Conservation (phyloP, 2,113 vertebrate species). For the Bubo bubo region DNA sequence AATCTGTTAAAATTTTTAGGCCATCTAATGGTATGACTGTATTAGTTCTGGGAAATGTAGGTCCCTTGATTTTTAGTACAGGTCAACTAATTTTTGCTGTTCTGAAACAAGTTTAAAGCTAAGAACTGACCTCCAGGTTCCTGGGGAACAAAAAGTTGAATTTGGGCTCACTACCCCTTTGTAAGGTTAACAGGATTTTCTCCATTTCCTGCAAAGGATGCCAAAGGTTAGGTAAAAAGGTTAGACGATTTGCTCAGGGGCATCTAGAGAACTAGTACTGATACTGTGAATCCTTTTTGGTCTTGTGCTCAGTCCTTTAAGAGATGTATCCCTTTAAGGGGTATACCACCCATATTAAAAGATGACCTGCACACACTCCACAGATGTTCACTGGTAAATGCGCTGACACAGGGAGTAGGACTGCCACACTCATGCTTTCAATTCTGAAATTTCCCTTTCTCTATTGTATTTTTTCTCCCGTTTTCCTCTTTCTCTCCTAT, state of each 20-base stretch:
- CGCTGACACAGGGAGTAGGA: neutral
- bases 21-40: neutral
- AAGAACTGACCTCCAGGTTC: neutral
- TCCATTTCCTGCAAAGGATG: neutral
- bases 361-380: neutral
- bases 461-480: accelerated
- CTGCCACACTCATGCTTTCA: neutral
- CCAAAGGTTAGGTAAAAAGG: neutral
- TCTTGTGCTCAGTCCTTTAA: neutral
- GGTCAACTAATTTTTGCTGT: neutral
- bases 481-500: neutral
- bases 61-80: neutral
- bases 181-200: neutral
- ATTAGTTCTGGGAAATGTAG: neutral
- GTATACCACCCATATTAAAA: neutral
- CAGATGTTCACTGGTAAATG: neutral
- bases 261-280: neutral
- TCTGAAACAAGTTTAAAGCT: neutral
- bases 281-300: neutral
- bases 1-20: slow-evolving; percentile 21
- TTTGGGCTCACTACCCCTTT: neutral
- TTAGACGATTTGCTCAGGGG: neutral
- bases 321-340: neutral
- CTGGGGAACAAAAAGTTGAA: neutral
- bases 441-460: neutral